These are phyloP conservation scores for Dendrolimus pini DNA, from an alignment of 2,888 invertebrate genomes.

Conservation along the genomic window DNA sequence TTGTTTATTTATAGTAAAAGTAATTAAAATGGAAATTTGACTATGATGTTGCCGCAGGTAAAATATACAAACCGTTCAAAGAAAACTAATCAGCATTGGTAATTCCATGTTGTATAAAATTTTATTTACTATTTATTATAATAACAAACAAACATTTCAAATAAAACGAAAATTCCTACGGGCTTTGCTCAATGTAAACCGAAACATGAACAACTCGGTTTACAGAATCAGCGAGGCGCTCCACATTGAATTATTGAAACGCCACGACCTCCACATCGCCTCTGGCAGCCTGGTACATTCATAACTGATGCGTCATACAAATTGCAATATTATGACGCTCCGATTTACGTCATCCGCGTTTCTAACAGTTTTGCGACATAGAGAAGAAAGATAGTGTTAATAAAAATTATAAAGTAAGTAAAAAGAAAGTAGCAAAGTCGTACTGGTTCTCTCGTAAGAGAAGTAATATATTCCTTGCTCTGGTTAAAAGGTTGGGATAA, in stretches of 20 bases:
- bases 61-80: neutral
- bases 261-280: constrained; percentile 27
- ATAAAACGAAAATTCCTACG: neutral
- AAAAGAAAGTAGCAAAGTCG: too few relatives aligned
- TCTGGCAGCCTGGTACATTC: constrained; percentile 38
- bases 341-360: constrained; percentile 1
- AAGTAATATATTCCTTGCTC: too few relatives aligned
- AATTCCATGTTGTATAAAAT: neutral
- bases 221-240: constrained; percentile 23
- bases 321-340: constrained; percentile 13
- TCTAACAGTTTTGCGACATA: too few relatives aligned
- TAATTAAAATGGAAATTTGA: too few relatives aligned
- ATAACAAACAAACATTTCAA: neutral
- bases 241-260: constrained; percentile 47
- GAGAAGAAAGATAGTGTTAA: too few relatives aligned
- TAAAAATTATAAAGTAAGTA: too few relatives aligned
- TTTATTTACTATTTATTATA: neutral
- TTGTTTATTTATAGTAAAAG: too few relatives aligned
- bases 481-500: too few relatives aligned
- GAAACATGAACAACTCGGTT: constrained; percentile 3
- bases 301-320: constrained; percentile 36
- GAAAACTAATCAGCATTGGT: neutral
- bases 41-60: neutral
- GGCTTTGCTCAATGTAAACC: neutral
- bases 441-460: too few relatives aligned